These are phyloP conservation scores for Prunella himalayana DNA, from an alignment of 2,113 vertebrate genomes.

Conservation along the genomic window DNA sequence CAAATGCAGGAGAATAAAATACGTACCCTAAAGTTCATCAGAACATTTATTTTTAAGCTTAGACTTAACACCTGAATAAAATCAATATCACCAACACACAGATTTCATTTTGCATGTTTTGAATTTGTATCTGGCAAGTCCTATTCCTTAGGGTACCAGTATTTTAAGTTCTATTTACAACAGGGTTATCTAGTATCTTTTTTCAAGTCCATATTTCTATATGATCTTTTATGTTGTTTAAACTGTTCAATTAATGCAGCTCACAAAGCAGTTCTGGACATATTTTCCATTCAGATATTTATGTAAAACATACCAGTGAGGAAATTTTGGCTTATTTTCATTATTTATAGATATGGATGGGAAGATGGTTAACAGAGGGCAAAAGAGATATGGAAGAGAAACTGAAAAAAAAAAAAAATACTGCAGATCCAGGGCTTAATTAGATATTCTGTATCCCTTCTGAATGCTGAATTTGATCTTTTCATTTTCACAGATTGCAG, in stretches of 20 bases:
- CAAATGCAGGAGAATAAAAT: not conserved
- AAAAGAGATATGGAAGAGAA: not conserved
- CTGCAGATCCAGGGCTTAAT: not conserved
- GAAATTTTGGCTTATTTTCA: not conserved
- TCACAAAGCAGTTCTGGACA: not conserved
- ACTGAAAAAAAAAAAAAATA: not conserved
- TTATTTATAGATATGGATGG: not conserved
- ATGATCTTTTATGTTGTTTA: not conserved
- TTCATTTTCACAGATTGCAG: slow-evolving; percentile 3
- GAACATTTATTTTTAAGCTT: not conserved
- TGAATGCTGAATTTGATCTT: slow-evolving; percentile 20
- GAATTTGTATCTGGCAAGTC: not conserved
- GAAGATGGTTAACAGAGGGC: not conserved
- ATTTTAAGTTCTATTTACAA: not conserved
- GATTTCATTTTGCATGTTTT: not conserved
- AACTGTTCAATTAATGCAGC: not conserved
- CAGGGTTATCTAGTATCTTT: not conserved
- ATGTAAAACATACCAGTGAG: not conserved
- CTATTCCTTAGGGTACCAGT: not conserved
- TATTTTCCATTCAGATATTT: not conserved
- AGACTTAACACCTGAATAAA: not conserved
- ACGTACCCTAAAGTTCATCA: not conserved
- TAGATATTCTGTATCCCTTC: not conserved
- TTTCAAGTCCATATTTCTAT: not conserved
- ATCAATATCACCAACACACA: not conserved